phyloP scores from a whole-genome alignment of 2,888 invertebrate species.

The Pyralis farinalis region DNA sequence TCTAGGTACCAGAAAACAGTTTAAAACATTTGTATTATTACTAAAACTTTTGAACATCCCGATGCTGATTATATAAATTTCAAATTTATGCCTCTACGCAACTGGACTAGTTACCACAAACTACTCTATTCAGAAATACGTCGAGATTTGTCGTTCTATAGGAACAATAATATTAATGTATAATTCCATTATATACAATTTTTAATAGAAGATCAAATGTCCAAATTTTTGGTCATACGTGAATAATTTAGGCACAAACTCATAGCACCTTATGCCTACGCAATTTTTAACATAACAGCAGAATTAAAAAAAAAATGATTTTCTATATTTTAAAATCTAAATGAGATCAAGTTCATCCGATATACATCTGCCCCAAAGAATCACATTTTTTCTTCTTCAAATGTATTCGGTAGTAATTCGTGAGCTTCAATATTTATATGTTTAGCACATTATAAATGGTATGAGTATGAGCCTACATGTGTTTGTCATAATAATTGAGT shows the following conservation, averaged over 20 bases:
- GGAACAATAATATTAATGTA: neutral
- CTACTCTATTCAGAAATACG: neutral
- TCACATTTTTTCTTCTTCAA: neutral
- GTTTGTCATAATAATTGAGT: conserved; percentile 1
- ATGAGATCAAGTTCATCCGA: neutral
- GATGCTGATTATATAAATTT: no score
- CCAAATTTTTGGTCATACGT: conserved; percentile 16
- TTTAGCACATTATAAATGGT: no score
- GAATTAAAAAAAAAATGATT: neutral
- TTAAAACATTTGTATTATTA: no score
- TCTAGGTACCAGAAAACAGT: no score
- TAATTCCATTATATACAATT: no score
- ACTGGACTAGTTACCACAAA: conserved; percentile 5
- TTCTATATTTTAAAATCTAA: no score
- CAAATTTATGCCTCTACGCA: neutral
- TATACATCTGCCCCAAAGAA: neutral
- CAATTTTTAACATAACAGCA: conserved; percentile 12
- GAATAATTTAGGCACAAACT: conserved; percentile 37
- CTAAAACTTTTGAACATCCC: no score
- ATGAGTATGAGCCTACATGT: neutral
- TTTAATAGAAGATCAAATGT: neutral
- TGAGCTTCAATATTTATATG: no score
- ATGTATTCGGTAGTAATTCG: neutral
- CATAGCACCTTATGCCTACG: conserved; percentile 48
- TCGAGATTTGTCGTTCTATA: neutral